Base-by-base conservation (phyloP, 92 coral and sea anemone species). In the Porites lobata region DNA sequence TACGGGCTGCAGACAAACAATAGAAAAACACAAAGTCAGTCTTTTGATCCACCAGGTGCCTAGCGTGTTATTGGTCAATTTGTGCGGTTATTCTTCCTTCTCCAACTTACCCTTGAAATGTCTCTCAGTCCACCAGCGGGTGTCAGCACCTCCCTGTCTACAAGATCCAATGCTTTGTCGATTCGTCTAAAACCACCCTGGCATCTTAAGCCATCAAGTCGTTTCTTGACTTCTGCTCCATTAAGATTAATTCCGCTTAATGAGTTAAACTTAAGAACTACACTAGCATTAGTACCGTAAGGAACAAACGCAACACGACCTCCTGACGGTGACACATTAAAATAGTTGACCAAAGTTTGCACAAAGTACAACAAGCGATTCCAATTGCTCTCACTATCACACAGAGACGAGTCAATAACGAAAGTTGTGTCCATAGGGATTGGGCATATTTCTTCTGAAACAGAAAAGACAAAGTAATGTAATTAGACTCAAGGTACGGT, bases 121-220 rank as follows among this genome's bases (percentile, higher is more conserved):
- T 64, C 69, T 26, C 96, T 67, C 17, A 86, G 84, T 21, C 96
- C 96, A 1, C 85, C 90, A 52, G 62, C 66, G 15, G 88, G 80
- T 86, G 77, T 93, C 69, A 93, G 88, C 92, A 93, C 88, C 74
- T 93, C 94, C 86, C 87, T 93, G 59, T 92, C 83, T 14, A 91
- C 96, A 88, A 91, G 70, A 52, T 83, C 86, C 10, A 65, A 65
- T 65, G 70, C 70, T 20, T 65, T 65, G 20, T 32, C 56, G 21
- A 32, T 83, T 71, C 92, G 26, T 21, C 70, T n/a, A 10, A 29
- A 65, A 20, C 70, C 70, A 65, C 70, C 70, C 70, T 26, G 85
- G 78, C 70, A 65, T 29, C 22, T 26, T 21, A 65, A 12, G 29
- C n/a, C 13, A 65, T 19, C 70, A 65, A 65, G 21, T n/a, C 70